Base-by-base conservation (phyloP, 2,113 vertebrate species). In the Pterocles burchelli region DNA sequence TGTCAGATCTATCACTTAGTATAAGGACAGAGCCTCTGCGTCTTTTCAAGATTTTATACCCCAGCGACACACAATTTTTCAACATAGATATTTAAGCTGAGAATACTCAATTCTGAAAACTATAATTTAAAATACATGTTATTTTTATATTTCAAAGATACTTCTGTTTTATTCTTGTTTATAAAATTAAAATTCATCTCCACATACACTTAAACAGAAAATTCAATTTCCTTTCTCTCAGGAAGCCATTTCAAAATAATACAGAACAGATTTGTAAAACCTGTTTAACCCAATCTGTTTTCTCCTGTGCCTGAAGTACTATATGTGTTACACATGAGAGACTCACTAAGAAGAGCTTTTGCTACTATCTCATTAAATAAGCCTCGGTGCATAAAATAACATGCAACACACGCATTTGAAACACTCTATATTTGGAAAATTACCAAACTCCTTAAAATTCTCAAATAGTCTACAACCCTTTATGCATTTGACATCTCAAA, bases 321-420 rank as follows among this genome's bases (percentile, higher is more conserved):
- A 7, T 38, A 96, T 21, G 58, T 76, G 29, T 9, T 52, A 81
- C 24, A 79, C 36, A 61, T 26, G 20, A 82, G 94, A 76, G 24
- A 59, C 48, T 93, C 89, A 25, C 88, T 85, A 93, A 63, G 49
- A 89, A 74, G 11, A 93, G 31, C 78, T 90, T 80, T 70, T 70
- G 55, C 57, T 89, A 54, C 36, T 43, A 10, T 80, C 36, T 93
- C 61, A 92, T 91, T 93, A 91, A 96, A 82, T 81, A 76, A 88
- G 18, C 43, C 57, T 59, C 7, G 6, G 57, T 45, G 55, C 54
- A 41, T 63, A 82, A 94, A 97, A 74, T 41, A 63, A 81, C 59
- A 87, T 33, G 62, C 51, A 74, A 73, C 25, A 70, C 63, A 76
- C 1, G 2, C 25, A 87, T 75, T 26, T 41, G 57, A 93, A 58